Evolutionary conservation across 2,113 vertebrate genomes (phyloP).

Genomic region (Cervus canadensis): DNA sequence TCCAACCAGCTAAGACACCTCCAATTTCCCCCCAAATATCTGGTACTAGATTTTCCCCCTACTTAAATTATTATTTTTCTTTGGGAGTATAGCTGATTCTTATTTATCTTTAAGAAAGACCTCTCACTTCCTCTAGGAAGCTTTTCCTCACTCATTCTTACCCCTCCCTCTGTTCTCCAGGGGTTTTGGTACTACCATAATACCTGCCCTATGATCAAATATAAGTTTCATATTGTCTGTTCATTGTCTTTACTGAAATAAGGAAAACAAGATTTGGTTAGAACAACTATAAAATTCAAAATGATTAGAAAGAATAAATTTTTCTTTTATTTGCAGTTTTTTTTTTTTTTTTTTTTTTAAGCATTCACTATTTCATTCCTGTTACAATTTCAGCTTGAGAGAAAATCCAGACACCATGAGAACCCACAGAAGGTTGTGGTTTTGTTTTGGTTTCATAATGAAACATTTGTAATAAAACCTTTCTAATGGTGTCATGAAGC

Average conservation of each 20-base stretch:
- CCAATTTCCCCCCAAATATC: neutral
- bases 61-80: neutral
- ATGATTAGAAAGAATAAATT: neutral
- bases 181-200: neutral
- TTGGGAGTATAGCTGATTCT: neutral
- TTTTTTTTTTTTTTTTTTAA: neutral
- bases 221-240: neutral
- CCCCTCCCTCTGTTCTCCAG: neutral
- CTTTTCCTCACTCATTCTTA: neutral
- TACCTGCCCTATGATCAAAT: neutral
- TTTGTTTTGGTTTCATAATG: constrained; percentile 49
- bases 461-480: constrained; percentile 56
- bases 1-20: neutral
- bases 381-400: neutral
- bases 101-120: neutral
- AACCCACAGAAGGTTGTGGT: neutral
- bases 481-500: neutral
- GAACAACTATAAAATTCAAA: neutral
- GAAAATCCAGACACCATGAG: neutral
- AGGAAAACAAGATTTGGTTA: neutral
- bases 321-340: neutral
- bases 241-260: neutral
- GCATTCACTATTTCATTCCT: neutral
- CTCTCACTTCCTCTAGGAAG: neutral
- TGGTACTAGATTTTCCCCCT: neutral